A percentile compares a stretch with the other conserved stretches of the same genome.
Evolutionary conservation across 2,888 invertebrate genomes (phyloP).

Genomic region (Craniophora ligustri): DNA sequence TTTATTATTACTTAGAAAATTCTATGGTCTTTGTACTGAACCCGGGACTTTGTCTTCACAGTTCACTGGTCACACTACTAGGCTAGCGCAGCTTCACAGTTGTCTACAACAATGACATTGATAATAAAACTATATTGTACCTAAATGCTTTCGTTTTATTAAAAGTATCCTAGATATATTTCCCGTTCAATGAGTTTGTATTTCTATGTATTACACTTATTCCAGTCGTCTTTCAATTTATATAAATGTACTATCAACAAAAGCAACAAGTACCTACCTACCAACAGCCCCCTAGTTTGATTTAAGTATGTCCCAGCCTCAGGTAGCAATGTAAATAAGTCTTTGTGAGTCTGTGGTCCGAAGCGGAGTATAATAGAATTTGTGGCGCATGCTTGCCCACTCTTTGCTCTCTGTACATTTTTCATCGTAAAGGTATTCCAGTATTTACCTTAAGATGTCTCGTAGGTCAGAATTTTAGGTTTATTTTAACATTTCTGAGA

Average conservation of each 20-base stretch:
- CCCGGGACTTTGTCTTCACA: too few relatives aligned
- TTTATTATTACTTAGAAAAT: too few relatives aligned
- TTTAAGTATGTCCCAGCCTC: constrained; percentile 4
- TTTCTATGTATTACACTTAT: not conserved
- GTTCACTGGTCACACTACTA: too few relatives aligned
- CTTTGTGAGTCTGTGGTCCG: constrained; percentile 8
- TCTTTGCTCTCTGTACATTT: not conserved
- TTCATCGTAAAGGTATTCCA: constrained; percentile 11
- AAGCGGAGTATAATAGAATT: constrained; percentile 7
- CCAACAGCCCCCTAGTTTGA: constrained; percentile 11
- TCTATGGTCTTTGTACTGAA: too few relatives aligned
- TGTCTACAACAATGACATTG: too few relatives aligned
- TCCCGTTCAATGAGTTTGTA: not conserved
- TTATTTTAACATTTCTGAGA: too few relatives aligned
- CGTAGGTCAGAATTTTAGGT: constrained; percentile 2
- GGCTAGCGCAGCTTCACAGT: too few relatives aligned
- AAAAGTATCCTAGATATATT: not conserved
- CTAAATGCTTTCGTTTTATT: not conserved
- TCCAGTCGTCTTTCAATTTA: not conserved
- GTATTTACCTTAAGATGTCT: constrained; percentile 16
- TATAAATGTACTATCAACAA: constrained; percentile 11
- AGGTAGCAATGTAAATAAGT: constrained; percentile 11
- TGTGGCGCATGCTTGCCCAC: constrained; percentile 7
- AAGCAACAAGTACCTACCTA: constrained; percentile 2
- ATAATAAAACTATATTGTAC: too few relatives aligned